Conservation (phyloP, 2,113 vertebrate genomes). For the Eclectus roratus region DNA sequence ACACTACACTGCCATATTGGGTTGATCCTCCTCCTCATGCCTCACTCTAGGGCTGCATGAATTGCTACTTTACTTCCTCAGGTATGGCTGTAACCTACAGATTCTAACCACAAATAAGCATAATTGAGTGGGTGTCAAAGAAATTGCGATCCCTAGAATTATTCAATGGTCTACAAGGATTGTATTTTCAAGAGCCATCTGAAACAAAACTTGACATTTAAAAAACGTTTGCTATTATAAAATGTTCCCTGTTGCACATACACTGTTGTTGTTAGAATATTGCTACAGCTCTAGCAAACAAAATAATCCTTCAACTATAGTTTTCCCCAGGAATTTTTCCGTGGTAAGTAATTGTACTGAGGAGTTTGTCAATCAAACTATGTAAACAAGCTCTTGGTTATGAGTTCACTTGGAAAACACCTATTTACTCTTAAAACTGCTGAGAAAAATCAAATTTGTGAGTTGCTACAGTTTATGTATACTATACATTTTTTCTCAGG, state of each 20-base stretch:
- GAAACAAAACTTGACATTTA: background rate
- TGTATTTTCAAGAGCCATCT: background rate
- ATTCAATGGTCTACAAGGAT: background rate
- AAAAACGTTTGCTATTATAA: fast-evolving
- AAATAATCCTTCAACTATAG: conserved; percentile 21
- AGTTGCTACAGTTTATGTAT: background rate
- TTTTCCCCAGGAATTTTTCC: conserved; percentile 5
- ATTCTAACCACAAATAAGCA: background rate
- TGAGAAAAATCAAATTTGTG: background rate
- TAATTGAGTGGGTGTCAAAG: background rate
- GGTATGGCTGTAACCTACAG: background rate
- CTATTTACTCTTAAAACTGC: background rate
- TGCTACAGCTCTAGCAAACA: background rate
- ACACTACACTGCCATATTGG: background rate
- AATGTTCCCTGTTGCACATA: background rate
- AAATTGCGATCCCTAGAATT: background rate
- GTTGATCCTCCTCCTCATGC: background rate
- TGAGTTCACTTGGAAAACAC: background rate
- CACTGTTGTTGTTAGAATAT: background rate
- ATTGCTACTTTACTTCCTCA: background rate
- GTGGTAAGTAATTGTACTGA: background rate
- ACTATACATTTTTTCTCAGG: background rate
- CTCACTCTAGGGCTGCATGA: background rate
- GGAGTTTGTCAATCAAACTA: conserved; percentile 6
- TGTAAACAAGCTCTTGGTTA: background rate